A percentile compares a stretch with the other conserved stretches of the same genome.
Conservation (phyloP, 2,888 invertebrate species). For the Nomada goodeniana region DNA sequence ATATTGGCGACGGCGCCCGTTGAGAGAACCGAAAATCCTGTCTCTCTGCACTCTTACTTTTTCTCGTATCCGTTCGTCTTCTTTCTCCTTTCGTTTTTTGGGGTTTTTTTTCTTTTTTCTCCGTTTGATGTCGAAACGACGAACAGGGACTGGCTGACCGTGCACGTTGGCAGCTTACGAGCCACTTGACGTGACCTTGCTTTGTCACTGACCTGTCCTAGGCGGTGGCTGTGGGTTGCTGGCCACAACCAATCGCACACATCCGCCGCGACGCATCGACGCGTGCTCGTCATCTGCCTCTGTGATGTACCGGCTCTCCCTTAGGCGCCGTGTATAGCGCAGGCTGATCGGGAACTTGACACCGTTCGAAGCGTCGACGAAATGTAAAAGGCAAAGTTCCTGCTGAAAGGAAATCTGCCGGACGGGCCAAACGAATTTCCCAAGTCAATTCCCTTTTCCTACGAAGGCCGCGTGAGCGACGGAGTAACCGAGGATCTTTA, state of each 20-base stretch:
- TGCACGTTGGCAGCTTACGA: constrained; percentile 55
- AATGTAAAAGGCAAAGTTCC: neutral
- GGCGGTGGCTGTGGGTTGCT: constrained; percentile 71
- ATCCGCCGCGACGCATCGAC: constrained; percentile 19
- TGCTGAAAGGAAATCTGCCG: no score
- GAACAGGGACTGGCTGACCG: constrained; percentile 15
- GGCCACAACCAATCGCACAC: constrained; percentile 61
- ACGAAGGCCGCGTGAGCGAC: no score
- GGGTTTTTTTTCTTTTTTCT: neutral
- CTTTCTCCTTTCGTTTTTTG: neutral
- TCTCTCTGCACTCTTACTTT: neutral
- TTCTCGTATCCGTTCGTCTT: neutral
- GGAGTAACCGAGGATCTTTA: no score
- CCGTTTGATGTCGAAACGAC: neutral
- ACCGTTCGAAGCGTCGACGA: neutral
- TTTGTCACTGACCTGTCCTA: constrained; percentile 84
- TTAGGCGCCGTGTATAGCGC: constrained; percentile 39
- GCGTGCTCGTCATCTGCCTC: constrained; percentile 34
- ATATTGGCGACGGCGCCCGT: neutral
- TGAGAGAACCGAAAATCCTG: constrained; percentile 4
- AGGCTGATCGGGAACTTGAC: constrained; percentile 34
- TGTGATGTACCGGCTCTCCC: constrained; percentile 36
- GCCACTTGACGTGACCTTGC: constrained; percentile 81
- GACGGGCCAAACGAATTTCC: no score
- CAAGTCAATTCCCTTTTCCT: no score